A percentile compares a stretch with the other conserved stretches of the same genome.
phyloP scores from a whole-genome alignment of 2,113 vertebrate species.

The Collichthys lucidus region DNA sequence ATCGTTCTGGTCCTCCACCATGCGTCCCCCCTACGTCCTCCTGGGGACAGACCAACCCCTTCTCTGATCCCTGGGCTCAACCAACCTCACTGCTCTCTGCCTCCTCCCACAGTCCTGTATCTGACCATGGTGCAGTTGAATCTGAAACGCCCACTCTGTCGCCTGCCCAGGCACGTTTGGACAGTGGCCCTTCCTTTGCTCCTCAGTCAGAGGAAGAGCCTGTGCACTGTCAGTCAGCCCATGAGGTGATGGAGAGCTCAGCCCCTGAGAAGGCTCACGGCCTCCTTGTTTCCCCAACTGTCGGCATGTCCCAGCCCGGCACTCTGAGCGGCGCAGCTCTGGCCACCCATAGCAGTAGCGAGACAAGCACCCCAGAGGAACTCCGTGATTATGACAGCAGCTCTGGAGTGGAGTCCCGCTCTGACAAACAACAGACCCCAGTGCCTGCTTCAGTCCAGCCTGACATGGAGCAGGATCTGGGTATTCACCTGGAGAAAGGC shows the following conservation, averaged over 20 bases:
- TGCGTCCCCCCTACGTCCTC: constrained; percentile 52
- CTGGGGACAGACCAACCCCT: constrained; percentile 81
- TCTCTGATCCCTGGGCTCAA: constrained; percentile 80
- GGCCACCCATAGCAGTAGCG: constrained; percentile 88
- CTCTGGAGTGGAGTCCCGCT: constrained; percentile 87
- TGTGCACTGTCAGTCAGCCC: constrained; percentile 22
- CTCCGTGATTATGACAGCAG: constrained; percentile 91
- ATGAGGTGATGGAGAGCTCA: constrained; percentile 39
- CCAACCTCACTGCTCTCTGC: constrained; percentile 68
- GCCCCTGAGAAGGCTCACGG: constrained; percentile 32
- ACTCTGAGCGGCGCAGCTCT: constrained; percentile 86
- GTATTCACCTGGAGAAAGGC: constrained; percentile 85
- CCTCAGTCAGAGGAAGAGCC: constrained; percentile 44
- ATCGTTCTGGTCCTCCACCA: constrained; percentile 43
- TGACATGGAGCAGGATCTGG: constrained; percentile 86
- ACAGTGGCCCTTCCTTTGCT: constrained; percentile 60
- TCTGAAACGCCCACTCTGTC: constrained; percentile 78
- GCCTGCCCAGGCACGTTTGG: constrained; percentile 73
- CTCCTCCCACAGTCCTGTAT: constrained; percentile 73
- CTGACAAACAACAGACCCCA: constrained; percentile 84
- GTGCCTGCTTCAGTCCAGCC: constrained; percentile 77
- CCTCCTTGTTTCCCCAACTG: constrained; percentile 53
- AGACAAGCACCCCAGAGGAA: constrained; percentile 92
- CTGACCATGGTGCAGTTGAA: constrained; percentile 68
- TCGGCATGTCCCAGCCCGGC: constrained; percentile 83